phyloP scores from a whole-genome alignment of 2,113 vertebrate species.

The Ginglymostoma cirratum region DNA sequence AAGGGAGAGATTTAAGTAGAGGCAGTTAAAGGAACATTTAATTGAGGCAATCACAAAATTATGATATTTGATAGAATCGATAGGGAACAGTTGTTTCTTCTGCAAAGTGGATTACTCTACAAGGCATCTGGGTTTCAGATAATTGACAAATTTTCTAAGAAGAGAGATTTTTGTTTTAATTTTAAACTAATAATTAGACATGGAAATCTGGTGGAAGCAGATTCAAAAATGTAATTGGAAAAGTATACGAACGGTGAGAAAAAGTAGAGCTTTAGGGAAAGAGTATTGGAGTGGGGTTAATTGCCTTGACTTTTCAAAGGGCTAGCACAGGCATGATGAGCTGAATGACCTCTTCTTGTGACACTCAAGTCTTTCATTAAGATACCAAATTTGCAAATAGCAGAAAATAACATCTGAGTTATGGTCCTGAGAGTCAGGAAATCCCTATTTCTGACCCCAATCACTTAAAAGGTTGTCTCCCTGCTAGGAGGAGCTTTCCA shows the following conservation, averaged over 20 bases:
- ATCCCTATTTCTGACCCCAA: neutral
- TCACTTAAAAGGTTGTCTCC: too few relatives aligned
- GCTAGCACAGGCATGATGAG: neutral
- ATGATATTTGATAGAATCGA: neutral
- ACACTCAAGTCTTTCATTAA: neutral
- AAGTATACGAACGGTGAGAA: neutral
- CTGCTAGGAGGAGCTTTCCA: too few relatives aligned
- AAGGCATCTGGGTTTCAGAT: neutral
- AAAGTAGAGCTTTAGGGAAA: neutral
- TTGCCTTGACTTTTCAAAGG: neutral
- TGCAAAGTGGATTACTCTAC: neutral
- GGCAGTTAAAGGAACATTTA: neutral
- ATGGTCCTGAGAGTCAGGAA: neutral
- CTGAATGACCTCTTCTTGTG: neutral
- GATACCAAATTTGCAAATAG: neutral
- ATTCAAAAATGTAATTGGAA: neutral
- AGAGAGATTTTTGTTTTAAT: neutral
- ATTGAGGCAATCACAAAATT: neutral
- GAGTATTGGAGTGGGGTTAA: neutral
- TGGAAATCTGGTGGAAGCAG: neutral
- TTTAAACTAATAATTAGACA: neutral
- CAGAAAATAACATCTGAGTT: neutral
- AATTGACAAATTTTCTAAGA: neutral
- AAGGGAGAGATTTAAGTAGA: too few relatives aligned
- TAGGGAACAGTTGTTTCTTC: neutral